Percentiles rank a stretch among this genome's conserved stretches.
These are phyloP conservation scores for Mixornis gularis DNA, from an alignment of 2,113 vertebrate species.

Conservation along the genomic window DNA sequence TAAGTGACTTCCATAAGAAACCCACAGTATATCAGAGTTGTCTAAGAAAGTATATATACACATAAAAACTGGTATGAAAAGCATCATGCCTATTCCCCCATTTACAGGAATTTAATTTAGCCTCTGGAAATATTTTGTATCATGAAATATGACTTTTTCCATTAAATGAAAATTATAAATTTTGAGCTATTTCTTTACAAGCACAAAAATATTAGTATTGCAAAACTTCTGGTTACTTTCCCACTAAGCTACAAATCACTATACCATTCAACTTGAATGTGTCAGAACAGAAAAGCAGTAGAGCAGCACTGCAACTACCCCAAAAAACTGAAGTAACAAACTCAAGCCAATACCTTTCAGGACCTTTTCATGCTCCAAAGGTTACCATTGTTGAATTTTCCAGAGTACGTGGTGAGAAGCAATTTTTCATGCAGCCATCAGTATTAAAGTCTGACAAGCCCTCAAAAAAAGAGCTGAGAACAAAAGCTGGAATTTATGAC, in stretches of 20 bases:
- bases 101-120: not conserved
- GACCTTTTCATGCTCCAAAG: slow-evolving; percentile 16
- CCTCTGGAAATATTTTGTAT: not conserved
- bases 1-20: not conserved
- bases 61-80: not conserved
- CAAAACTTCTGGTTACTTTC: not conserved
- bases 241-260: not conserved
- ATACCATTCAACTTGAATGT: not conserved
- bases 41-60: not conserved
- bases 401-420: not conserved
- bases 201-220: not conserved
- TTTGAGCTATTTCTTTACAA: not conserved
- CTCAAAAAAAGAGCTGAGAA: not conserved
- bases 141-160: not conserved
- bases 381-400: not conserved
- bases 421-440: not conserved
- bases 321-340: not conserved
- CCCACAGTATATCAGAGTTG: not conserved
- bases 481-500: slow-evolving; percentile 3
- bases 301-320: not conserved
- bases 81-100: not conserved
- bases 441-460: not conserved
- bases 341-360: not conserved
- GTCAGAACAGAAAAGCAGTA: not conserved
- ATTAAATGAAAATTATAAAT: not conserved